Evolutionary conservation across 30 jellyfish, hydroid and myxozoan genomes (phyloP).

Genomic region (Morbakka virulenta): DNA sequence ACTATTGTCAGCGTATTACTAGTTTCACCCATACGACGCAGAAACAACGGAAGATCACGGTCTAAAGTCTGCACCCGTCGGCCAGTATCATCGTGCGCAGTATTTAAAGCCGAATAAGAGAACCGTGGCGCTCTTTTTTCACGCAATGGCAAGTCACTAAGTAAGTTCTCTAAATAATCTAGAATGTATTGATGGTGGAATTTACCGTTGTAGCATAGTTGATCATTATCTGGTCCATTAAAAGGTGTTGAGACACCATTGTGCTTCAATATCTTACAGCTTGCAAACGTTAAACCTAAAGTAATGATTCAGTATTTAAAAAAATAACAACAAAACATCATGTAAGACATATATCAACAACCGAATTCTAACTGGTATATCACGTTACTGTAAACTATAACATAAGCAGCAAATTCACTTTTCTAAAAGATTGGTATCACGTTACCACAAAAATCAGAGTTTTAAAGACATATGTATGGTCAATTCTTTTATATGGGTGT

Average conservation of each 20-base stretch:
- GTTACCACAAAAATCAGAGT: too few relatives aligned
- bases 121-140: slow-evolving; percentile 19
- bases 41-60: slow-evolving; percentile 50
- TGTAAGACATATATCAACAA: too few relatives aligned
- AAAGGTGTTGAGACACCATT: slow-evolving; percentile 57
- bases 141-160: not conserved
- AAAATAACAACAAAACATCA: too few relatives aligned
- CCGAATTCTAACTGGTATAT: too few relatives aligned
- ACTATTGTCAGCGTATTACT: slow-evolving; percentile 72
- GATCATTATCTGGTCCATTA: slow-evolving; percentile 56
- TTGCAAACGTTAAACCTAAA: slow-evolving; percentile 65
- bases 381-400: too few relatives aligned
- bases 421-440: too few relatives aligned
- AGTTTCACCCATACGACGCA: slow-evolving; percentile 21
- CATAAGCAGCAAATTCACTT: too few relatives aligned
- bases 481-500: too few relatives aligned
- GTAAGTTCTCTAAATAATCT: slow-evolving; percentile 26
- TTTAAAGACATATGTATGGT: too few relatives aligned
- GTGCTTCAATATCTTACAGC: slow-evolving; percentile 59
- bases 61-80: slow-evolving; percentile 79
- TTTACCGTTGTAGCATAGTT: slow-evolving; percentile 76
- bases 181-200: slow-evolving; percentile 67
- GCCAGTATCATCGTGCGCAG: slow-evolving; percentile 86
- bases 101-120: slow-evolving; percentile 59
- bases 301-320: not conserved